Percentiles rank a stretch among this genome's conserved stretches.
phyloP scores from a whole-genome alignment of 2,797 vertebrate genomes.

The Propithecus deckenii region DNA sequence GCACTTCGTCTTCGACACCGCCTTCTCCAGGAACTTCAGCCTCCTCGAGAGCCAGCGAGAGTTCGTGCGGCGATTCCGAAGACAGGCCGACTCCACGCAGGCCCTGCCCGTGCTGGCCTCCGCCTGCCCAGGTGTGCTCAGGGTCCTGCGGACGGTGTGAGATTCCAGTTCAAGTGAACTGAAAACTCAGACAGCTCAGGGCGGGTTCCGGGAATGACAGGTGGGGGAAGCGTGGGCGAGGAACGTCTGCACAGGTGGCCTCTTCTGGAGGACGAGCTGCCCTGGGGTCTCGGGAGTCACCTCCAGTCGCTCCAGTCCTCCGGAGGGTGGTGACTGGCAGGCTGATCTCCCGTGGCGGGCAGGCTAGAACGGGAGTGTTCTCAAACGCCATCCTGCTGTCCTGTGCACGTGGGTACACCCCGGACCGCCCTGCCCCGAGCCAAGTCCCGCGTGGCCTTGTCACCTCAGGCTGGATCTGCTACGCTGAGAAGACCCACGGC shows the following conservation, averaged over 20 bases:
- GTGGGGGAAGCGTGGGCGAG: neutral
- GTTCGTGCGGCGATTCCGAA: slow-evolving; percentile 91
- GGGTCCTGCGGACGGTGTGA: accelerated
- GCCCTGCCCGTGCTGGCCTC: slow-evolving; percentile 94
- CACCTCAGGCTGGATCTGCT: slow-evolving; percentile 96
- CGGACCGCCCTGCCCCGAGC: neutral
- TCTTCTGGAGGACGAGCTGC: neutral
- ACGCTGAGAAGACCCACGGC: slow-evolving; percentile 97
- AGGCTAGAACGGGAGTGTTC: neutral
- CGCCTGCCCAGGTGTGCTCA: slow-evolving; percentile 92
- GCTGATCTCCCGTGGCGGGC: neutral
- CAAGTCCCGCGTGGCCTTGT: neutral
- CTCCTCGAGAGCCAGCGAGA: slow-evolving; percentile 95
- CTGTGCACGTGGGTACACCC: neutral
- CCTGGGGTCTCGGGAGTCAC: neutral
- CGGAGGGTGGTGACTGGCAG: neutral
- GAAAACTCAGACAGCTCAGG: neutral
- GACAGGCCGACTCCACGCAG: slow-evolving; percentile 84
- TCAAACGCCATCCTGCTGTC: neutral
- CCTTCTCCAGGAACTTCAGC: slow-evolving; percentile 96
- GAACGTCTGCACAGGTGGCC: neutral
- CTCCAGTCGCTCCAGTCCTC: neutral
- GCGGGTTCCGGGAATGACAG: too few relatives aligned
- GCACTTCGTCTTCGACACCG: slow-evolving; percentile 94
- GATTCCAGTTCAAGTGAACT: neutral